Conservation (phyloP, 2,888 invertebrate species). For the Cremastinae sp. region DNA sequence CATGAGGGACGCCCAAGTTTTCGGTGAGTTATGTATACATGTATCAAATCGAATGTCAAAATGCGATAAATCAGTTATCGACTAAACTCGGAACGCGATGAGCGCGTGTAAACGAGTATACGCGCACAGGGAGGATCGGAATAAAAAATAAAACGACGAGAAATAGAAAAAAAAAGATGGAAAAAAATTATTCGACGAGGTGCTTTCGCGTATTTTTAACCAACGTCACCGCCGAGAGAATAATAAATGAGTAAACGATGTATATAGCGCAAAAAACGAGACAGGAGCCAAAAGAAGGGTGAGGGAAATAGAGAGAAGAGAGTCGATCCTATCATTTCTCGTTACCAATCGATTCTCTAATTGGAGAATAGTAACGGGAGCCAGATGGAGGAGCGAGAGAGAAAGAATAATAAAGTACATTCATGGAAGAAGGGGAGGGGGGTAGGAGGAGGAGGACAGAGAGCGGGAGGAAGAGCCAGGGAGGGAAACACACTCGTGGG, state of each 20-base stretch:
- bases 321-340: conserved; percentile 46
- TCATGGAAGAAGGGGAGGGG: conserved; percentile 8
- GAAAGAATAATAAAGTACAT: too few species aligned
- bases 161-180: neutral
- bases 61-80: conserved; percentile 1
- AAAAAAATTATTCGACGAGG: conserved; percentile 11
- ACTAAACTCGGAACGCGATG: too few species aligned
- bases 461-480: conserved; percentile 19
- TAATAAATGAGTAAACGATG: conserved; percentile 15
- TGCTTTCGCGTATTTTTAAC: neutral
- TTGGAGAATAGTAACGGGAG: conserved; percentile 53
- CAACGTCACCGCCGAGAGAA: neutral
- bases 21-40: conserved; percentile 70
- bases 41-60: neutral
- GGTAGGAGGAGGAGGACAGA: neutral
- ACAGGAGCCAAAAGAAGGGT: too few species aligned
- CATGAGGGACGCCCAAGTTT: conserved; percentile 71
- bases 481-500: conserved; percentile 44
- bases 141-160: neutral
- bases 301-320: neutral
- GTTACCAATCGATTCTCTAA: conserved; percentile 59
- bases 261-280: neutral
- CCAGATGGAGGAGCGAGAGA: conserved; percentile 29
- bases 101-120: too few species aligned
- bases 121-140: too few species aligned